Base-by-base conservation (phyloP, 2,888 invertebrate genomes). In the Oligia strigilis region DNA sequence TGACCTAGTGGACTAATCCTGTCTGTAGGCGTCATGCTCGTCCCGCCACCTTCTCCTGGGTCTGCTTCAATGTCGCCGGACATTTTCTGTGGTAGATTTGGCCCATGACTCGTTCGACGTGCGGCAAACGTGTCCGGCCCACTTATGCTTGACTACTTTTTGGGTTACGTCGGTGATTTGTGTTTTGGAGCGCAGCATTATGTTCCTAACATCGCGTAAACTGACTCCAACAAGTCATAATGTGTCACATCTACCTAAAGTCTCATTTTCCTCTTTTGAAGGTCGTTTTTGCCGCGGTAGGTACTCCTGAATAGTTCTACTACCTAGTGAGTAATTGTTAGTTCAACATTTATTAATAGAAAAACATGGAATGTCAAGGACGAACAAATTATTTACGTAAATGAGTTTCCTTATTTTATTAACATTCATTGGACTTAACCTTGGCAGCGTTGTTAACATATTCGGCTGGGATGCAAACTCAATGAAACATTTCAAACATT, bases 371-470 rank as follows among this genome's bases (percentile, higher is more conserved):
- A 58, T 66, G 40, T 23, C 13, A 72, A 64, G 19, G n/a, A 14
- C 23, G 13, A 58, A 36, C 40, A 43, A 60, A 60, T 52, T 29
- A 71, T 64, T 62, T 29, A 71, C 43, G 8, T 29, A 52, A 52
- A 36, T 36, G 4, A 62, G 62, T 84, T 83, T 76, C 76, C 76
- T 81, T 69, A 62, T 66, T 62, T 65, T 69, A 46, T 65, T 66
- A 72, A 46, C 80, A 84, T 75, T 84, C 80, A 84, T 75, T 84
- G 65, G 60, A 23, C 19, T 69, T 0, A 69, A 65, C 85, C 74
- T 85, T 72, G 67, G 5, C 19, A 19, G 19, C 46, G 29, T 55
- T 60, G 40, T 70, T 72, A 46, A 17, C 64, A 70, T 52, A 55
- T 40, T 46, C 62, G 29, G 70, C 8, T 74, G 60, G 64, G 60